Evolutionary conservation across 2,113 vertebrate genomes (phyloP), one percentile per base, ranked within the genome.

Genomic region (Neoarius graeffei): DNA sequence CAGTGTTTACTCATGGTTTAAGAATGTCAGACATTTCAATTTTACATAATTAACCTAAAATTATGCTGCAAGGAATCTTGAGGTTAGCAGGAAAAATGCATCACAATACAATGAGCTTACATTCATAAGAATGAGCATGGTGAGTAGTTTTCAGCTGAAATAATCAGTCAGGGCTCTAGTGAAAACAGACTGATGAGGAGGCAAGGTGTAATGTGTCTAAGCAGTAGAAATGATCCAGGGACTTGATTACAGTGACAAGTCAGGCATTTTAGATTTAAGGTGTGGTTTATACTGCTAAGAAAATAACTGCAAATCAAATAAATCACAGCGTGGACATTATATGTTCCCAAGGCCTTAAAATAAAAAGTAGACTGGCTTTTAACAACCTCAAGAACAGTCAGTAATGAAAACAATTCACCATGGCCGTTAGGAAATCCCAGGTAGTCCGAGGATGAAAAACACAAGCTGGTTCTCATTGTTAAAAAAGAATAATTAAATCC

Each of bases 241-340:
- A 88, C 90, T 87, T 90, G 86, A 91, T 93, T 91, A 86, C 17
- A 62, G 80, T 82, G 57, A 82, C 57, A 62, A 20, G 59, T 82
- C 7, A 9, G 15, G 19, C 57, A 82, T 82, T 62, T 62, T 82
- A 82, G 30, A 82, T 62, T 48, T 60, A 82, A 52, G 74, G 42
- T 77, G 74, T 52, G 74, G 48, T 25, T 48, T 52, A 7, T 77
- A 6, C 48, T 77, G 74, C 74, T 52, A 52, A 42, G 57, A 82
- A 82, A 62, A 82, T 62, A 82, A 82, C 57, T 60, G n/a, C 19
- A 80, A 80, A 27, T 80, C 57, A 62, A 60, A 81, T 52, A 81
- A 81, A 60, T 60, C 56, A 60, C 56, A 13, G 7, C 7, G 4
- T 60, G 56, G 54, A 60, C 19, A 42, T 60, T 3, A 60, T 42